Evolutionary conservation across 2,113 vertebrate genomes (phyloP).

Genomic region (Collichthys lucidus): DNA sequence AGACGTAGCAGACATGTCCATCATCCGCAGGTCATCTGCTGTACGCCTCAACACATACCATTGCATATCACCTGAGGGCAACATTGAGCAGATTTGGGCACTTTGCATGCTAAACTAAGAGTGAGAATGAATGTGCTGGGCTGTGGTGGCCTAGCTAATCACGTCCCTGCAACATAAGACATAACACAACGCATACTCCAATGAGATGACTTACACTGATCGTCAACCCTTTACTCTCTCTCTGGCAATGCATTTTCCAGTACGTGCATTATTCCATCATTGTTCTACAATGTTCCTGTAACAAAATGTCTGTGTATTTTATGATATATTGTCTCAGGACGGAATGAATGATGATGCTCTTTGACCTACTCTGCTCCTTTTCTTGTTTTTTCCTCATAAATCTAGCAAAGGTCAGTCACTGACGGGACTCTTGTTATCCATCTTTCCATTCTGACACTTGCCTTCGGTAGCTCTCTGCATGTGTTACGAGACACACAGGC

Average conservation of each 20-base stretch:
- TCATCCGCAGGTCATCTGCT: slow-evolving; percentile 64
- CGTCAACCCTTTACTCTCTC: background rate
- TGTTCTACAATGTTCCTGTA: background rate
- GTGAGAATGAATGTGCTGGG: background rate
- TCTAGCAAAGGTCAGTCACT: background rate
- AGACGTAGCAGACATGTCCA: slow-evolving; percentile 47
- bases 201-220: background rate
- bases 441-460: background rate
- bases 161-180: background rate
- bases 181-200: too few species aligned
- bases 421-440: background rate
- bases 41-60: slow-evolving; percentile 40
- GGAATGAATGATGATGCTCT: slow-evolving; percentile 7
- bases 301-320: background rate
- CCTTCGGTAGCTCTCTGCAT: background rate
- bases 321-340: too few species aligned
- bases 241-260: background rate
- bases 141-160: background rate
- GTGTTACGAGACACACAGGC: background rate
- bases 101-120: slow-evolving; percentile 18
- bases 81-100: slow-evolving; percentile 7
- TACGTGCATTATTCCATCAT: background rate
- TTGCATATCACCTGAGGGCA: slow-evolving; percentile 27
- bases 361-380: background rate
- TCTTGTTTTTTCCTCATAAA: background rate